Evolutionary conservation across 2,888 invertebrate genomes (phyloP), one percentile per base, ranked within the genome.

Genomic region (Diaphora mendica): DNA sequence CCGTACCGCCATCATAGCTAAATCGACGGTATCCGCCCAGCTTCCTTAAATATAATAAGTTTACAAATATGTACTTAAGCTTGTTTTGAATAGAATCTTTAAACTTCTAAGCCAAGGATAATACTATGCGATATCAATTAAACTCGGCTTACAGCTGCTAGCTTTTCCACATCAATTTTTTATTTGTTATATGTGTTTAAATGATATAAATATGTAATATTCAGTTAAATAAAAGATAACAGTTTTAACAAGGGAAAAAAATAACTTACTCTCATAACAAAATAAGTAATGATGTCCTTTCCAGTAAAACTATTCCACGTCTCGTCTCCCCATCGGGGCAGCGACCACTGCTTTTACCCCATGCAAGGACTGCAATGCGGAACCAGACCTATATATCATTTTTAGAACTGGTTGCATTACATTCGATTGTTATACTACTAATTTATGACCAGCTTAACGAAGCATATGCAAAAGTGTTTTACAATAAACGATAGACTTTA

Each of bases 291-390:
- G 62, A 35, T 77, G 55, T 80, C 83, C 55, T 71, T 79, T 83
- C 77, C 55, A 80, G 77, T 79, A 35, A 68, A 80, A 76, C 51
- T 76, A 71, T 79, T 78, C 80, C 59, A 78, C 75, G 78, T 79
- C 71, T 81, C 77, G 78, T 80, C 78, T 82, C 79, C 79, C 81
- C 74, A 79, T 80, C 70, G 79, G 77, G 72, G 81, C 77, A 76
- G 72, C 72, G 74, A 72, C 73, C 75, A 82, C 70, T 76, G 81
- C 84, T 84, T 85, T 90, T 88, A 91, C 92, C 93, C 94, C 92
- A 93, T 94, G 93, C 92, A 80, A 82, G 85, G 78, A 94, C 94
- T 94, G 95, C 95, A 95, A 91, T 95, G 95, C 95, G 94, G 94
- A 92, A 92, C 91, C 84, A 89, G 88, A 87, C 90, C 92, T 89